These are phyloP conservation scores for Temnothorax rugatulus DNA, from an alignment of 2,888 invertebrate genomes.

Conservation along the genomic window DNA sequence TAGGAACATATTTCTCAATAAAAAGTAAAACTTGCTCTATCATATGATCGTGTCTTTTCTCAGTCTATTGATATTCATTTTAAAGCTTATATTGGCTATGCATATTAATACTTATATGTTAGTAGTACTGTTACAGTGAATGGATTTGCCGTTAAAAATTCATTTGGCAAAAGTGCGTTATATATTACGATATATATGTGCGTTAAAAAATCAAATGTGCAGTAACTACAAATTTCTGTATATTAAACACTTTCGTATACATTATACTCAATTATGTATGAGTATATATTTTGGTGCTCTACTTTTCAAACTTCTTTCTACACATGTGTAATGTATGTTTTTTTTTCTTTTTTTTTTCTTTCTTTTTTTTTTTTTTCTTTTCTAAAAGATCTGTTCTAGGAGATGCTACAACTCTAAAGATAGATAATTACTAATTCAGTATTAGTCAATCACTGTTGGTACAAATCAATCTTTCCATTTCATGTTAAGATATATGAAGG, in stretches of 20 bases:
- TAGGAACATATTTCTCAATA: conserved; percentile 87
- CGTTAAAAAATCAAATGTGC: conserved; percentile 9
- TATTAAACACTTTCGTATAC: conserved; percentile 13
- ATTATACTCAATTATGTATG: conserved; percentile 6
- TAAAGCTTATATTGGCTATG: not conserved
- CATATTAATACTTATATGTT: not conserved
- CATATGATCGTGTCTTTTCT: not conserved
- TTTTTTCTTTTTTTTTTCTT: no score
- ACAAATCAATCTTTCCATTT: conserved; percentile 14
- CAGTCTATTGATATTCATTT: conserved; percentile 7
- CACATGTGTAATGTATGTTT: not conserved
- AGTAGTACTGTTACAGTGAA: conserved; percentile 20
- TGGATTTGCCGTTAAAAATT: not conserved
- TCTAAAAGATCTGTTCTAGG: conserved; percentile 3
- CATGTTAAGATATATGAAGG: conserved; percentile 18
- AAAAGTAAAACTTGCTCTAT: conserved; percentile 78
- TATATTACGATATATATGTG: not conserved
- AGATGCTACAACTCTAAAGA: not conserved
- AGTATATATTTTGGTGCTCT: not conserved
- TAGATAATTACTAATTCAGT: conserved; percentile 6
- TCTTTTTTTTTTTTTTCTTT: conserved; percentile 20
- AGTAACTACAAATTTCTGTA: not conserved
- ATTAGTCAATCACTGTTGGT: conserved; percentile 14
- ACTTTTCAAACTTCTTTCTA: not conserved
- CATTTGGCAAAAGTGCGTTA: conserved; percentile 14